Evolutionary conservation across 2,888 invertebrate species (phyloP).

Genomic region (Tortricodes alternella): DNA sequence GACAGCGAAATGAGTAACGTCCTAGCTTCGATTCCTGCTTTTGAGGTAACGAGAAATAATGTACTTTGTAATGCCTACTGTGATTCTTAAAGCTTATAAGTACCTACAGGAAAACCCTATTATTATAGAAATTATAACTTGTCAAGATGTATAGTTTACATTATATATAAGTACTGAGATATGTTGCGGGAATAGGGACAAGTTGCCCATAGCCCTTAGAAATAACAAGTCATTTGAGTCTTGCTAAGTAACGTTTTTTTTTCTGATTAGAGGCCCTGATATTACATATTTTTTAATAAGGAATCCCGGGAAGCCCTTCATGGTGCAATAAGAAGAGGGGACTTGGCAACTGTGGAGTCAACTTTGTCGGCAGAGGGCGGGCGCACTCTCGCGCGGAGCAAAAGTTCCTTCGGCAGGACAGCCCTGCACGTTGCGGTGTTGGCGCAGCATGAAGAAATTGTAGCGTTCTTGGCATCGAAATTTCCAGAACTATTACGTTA

Average conservation of each 20-base stretch:
- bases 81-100: not conserved
- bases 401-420: slow-evolving; percentile 88
- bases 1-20: slow-evolving; percentile 86
- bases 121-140: too few relatives aligned
- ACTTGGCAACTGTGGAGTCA: slow-evolving; percentile 82
- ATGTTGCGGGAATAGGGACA: too few relatives aligned
- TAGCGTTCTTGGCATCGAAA: slow-evolving; percentile 87
- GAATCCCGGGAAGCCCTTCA: slow-evolving; percentile 91
- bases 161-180: too few relatives aligned
- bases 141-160: too few relatives aligned
- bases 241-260: too few relatives aligned
- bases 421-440: slow-evolving; percentile 94
- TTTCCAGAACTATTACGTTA: slow-evolving; percentile 88
- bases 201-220: too few relatives aligned
- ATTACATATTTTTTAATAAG: slow-evolving; percentile 59
- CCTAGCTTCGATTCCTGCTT: slow-evolving; percentile 87
- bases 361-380: slow-evolving; percentile 80
- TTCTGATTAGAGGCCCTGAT: too few relatives aligned
- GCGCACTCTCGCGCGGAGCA: slow-evolving; percentile 66
- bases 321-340: slow-evolving; percentile 85
- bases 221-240: too few relatives aligned
- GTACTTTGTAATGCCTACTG: slow-evolving; percentile 31
- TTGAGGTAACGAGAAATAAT: too few relatives aligned
- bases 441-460: slow-evolving; percentile 91
- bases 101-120: too few relatives aligned